Conservation (phyloP, 2,888 invertebrate genomes). For the Linnaemya vulpina region DNA sequence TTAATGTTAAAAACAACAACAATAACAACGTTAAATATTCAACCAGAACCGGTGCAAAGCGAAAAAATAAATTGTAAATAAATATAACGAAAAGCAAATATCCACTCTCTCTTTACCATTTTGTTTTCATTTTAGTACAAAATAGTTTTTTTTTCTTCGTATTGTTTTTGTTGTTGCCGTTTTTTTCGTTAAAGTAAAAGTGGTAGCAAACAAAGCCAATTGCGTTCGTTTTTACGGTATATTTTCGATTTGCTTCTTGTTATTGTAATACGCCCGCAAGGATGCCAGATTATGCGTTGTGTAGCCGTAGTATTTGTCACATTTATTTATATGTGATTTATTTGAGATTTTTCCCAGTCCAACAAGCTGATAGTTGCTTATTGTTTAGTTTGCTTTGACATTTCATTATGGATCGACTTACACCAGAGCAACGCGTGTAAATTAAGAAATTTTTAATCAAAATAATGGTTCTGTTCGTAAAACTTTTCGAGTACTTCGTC, state of each 20-base stretch:
- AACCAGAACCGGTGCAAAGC: slow-evolving; percentile 59
- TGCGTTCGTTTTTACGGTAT: slow-evolving; percentile 41
- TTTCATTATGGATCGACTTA: too few relatives aligned
- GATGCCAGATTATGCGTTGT: slow-evolving; percentile 30
- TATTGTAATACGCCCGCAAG: slow-evolving; percentile 11
- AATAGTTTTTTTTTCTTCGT: neutral
- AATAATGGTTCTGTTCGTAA: too few relatives aligned
- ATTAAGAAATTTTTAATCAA: too few relatives aligned
- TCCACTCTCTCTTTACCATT: slow-evolving; percentile 62
- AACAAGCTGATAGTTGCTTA: too few relatives aligned
- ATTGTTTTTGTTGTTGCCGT: slow-evolving; percentile 30
- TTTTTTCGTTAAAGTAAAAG: slow-evolving; percentile 78
- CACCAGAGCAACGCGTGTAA: too few relatives aligned
- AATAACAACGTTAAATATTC: slow-evolving; percentile 20
- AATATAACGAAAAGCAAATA: neutral
- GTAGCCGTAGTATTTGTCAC: neutral
- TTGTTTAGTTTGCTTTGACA: too few relatives aligned
- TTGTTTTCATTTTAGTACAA: slow-evolving; percentile 48
- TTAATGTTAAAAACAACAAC: slow-evolving; percentile 3
- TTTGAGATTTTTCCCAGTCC: too few relatives aligned
- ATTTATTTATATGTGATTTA: too few relatives aligned
- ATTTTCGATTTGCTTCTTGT: slow-evolving; percentile 33
- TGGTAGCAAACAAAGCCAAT: slow-evolving; percentile 70
- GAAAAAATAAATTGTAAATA: neutral
- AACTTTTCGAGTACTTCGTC: too few relatives aligned